Evolutionary conservation across 2,888 invertebrate species (phyloP).

Genomic region (Agriopis leucophaearia): DNA sequence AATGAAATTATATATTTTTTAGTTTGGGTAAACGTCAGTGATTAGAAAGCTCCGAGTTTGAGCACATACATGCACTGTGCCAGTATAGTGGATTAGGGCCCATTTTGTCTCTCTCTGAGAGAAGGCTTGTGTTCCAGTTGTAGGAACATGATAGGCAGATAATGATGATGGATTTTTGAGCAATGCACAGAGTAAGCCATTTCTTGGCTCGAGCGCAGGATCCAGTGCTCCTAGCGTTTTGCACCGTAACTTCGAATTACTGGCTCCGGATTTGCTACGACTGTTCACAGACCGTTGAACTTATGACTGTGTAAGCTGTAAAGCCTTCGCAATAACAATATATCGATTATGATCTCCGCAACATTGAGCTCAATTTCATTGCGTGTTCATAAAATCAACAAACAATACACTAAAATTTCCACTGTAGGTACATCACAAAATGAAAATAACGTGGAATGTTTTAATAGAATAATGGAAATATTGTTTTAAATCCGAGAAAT

Average conservation of each 20-base stretch:
- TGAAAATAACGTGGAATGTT: conserved; percentile 7
- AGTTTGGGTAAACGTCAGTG: background rate
- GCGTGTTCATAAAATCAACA: background rate
- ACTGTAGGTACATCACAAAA: background rate
- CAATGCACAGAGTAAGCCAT: background rate
- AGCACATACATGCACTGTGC: background rate
- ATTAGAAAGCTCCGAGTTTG: background rate
- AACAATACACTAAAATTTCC: background rate
- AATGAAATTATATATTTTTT: conserved; percentile 5
- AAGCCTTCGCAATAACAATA: conserved; percentile 30
- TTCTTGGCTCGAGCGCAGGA: conserved; percentile 16
- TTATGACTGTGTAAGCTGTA: conserved; percentile 36
- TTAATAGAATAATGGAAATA: conserved; percentile 36
- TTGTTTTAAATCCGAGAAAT: conserved; percentile 40
- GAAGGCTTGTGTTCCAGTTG: no score
- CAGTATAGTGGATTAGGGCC: no score
- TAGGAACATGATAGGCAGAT: no score
- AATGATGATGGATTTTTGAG: background rate
- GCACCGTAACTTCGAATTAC: conserved; percentile 31
- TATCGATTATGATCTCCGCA: conserved; percentile 25
- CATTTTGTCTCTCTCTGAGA: no score
- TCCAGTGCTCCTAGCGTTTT: conserved; percentile 1
- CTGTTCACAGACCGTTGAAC: conserved; percentile 30
- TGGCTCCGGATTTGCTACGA: conserved; percentile 19
- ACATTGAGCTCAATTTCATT: conserved; percentile 2